phyloP scores from a whole-genome alignment of 2,888 invertebrate genomes.

The Cantharis rustica region DNA sequence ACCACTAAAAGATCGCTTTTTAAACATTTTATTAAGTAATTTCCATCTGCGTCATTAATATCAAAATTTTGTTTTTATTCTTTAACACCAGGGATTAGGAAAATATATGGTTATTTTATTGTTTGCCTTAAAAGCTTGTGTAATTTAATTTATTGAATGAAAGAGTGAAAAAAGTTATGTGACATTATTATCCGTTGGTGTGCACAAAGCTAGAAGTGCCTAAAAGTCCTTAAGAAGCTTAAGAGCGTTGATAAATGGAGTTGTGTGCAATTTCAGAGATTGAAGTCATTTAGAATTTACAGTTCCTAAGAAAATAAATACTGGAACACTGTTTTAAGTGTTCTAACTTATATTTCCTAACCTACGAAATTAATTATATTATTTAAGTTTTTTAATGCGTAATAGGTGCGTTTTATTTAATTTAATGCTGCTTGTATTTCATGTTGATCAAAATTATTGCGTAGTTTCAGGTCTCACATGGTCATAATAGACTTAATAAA shows the following conservation, averaged over 20 bases:
- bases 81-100: not conserved
- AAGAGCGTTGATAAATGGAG: constrained; percentile 11
- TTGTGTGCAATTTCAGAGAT: constrained; percentile 10
- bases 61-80: not conserved
- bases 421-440: not conserved
- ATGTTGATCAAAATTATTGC: not conserved
- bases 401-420: constrained; percentile 6
- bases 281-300: constrained; percentile 16
- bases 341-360: constrained; percentile 7
- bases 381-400: not conserved
- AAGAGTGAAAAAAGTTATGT: not conserved
- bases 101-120: not conserved
- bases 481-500: not conserved
- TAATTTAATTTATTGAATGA: not conserved
- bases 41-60: not conserved
- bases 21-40: not conserved
- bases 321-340: not conserved
- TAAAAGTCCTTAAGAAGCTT: constrained; percentile 9
- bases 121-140: not conserved
- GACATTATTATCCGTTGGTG: constrained; percentile 2
- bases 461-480: not conserved
- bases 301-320: constrained; percentile 10
- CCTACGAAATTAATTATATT: constrained; percentile 6
- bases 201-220: constrained; percentile 1
- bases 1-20: not conserved